These are phyloP conservation scores for Trogon surrucura DNA, from an alignment of 2,113 vertebrate genomes.

Conservation along the genomic window DNA sequence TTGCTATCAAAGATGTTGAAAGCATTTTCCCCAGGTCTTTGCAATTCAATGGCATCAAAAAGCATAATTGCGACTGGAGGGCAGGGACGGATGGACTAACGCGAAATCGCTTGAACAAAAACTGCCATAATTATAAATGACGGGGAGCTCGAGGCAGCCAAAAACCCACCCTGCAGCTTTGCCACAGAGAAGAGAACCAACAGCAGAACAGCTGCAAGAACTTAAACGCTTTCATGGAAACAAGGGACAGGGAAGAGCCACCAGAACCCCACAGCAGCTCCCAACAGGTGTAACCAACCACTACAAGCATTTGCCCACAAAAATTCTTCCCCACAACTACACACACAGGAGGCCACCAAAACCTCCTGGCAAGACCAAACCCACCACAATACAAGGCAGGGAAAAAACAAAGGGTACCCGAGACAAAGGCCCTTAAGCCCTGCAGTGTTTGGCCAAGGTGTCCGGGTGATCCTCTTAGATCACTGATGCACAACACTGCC, in stretches of 20 bases:
- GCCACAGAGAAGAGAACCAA: not conserved
- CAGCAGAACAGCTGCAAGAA: not conserved
- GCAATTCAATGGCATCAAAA: not conserved
- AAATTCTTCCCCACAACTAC: not conserved
- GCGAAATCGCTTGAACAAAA: not conserved
- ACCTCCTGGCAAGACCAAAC: not conserved
- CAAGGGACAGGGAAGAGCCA: not conserved
- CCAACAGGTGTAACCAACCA: not conserved
- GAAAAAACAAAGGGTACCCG: not conserved
- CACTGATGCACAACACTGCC: not conserved
- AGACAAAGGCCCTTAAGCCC: not conserved
- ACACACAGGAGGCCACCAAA: not conserved
- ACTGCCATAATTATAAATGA: not conserved
- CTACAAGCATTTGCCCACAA: not conserved
- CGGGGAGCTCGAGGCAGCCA: not conserved
- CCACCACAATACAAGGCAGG: not conserved
- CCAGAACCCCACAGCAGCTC: not conserved
- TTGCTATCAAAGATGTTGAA: not conserved
- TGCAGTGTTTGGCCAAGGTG: accelerated
- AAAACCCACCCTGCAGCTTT: not conserved
- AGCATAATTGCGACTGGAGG: not conserved
- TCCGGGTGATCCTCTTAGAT: not conserved
- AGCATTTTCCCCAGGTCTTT: not conserved
- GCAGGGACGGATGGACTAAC: not conserved
- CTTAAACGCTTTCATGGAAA: not conserved